phyloP scores from a whole-genome alignment of 2,888 invertebrate genomes.

The Harmothoe impar region DNA sequence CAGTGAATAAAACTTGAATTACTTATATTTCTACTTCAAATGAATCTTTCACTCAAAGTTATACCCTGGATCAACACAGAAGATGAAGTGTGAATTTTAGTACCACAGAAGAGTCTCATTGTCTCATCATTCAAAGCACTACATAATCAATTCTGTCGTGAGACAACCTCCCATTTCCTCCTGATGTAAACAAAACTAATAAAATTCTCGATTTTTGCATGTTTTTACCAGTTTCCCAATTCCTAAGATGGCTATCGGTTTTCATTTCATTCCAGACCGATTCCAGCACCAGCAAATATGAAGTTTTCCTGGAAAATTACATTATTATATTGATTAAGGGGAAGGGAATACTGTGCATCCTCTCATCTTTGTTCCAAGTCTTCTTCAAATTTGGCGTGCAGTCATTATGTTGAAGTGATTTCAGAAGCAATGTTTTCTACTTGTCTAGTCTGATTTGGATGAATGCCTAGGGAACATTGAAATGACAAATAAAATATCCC shows the following conservation, averaged over 20 bases:
- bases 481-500: no score
- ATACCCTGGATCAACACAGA: no score
- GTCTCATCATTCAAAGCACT: no score
- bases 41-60: no score
- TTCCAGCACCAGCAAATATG: background rate
- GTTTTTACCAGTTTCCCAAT: background rate
- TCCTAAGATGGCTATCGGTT: conserved; percentile 19
- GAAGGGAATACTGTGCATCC: background rate
- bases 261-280: background rate
- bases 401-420: background rate
- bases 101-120: no score
- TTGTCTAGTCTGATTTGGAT: background rate
- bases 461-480: background rate
- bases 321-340: background rate
- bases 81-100: no score
- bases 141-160: no score
- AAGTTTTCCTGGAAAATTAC: background rate
- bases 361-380: background rate
- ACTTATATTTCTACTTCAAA: no score
- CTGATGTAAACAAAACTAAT: background rate
- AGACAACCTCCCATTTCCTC: no score
- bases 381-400: background rate
- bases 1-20: no score
- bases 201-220: background rate
- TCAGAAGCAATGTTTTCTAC: background rate